Evolutionary conservation across 2,888 invertebrate species (phyloP).

Genomic region (Dromius quadrimaculatus): DNA sequence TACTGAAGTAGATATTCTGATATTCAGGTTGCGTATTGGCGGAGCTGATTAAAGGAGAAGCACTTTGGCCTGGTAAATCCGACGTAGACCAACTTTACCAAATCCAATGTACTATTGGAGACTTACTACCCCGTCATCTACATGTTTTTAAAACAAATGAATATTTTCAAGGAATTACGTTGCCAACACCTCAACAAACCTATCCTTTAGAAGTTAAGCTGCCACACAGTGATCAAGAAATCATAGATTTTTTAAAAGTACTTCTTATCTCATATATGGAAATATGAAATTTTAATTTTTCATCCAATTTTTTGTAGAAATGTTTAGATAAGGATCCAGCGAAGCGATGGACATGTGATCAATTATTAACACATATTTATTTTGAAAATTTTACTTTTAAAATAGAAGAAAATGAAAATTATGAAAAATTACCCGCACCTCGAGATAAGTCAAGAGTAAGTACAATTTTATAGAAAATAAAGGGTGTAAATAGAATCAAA

Average conservation of each 20-base stretch:
- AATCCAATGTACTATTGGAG: slow-evolving; percentile 94
- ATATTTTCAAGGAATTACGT: slow-evolving; percentile 88
- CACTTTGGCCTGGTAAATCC: slow-evolving; percentile 98
- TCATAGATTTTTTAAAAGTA: slow-evolving; percentile 89
- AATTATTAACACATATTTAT: slow-evolving; percentile 89
- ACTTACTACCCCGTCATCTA: slow-evolving; percentile 93
- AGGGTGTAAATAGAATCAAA: too few relatives aligned
- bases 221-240: slow-evolving; percentile 78
- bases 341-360: slow-evolving; percentile 92
- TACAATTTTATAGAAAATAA: slow-evolving; percentile 58
- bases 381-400: slow-evolving; percentile 91
- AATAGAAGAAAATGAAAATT: slow-evolving; percentile 78
- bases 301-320: slow-evolving; percentile 77
- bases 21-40: slow-evolving; percentile 86
- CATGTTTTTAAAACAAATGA: slow-evolving; percentile 96
- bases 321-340: slow-evolving; percentile 96
- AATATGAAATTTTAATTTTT: too few relatives aligned
- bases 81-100: slow-evolving; percentile 98
- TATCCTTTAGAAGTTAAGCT: slow-evolving; percentile 90
- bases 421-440: slow-evolving; percentile 70
- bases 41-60: slow-evolving; percentile 89
- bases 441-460: slow-evolving; percentile 75
- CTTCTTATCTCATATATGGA: slow-evolving; percentile 3
- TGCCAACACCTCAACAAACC: slow-evolving; percentile 90
- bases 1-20: not conserved